Percentiles rank a stretch among this genome's conserved stretches.
phyloP scores from a whole-genome alignment of 2,888 invertebrate species.

The Encarsia formosa region DNA sequence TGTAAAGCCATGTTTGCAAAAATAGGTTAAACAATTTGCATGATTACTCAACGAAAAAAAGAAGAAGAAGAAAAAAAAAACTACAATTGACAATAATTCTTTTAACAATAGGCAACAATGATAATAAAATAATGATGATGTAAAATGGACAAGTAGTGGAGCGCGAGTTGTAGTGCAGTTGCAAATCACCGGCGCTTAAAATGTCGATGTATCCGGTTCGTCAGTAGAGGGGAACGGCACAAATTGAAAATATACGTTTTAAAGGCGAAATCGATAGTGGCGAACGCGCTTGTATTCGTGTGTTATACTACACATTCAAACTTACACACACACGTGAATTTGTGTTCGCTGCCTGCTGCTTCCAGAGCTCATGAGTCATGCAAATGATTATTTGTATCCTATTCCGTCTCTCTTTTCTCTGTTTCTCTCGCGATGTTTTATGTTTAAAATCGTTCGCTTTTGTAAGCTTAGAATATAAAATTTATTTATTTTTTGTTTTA shows the following conservation, averaged over 20 bases:
- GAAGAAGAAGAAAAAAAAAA: neutral
- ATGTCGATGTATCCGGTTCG: conserved; percentile 17
- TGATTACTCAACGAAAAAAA: too few species aligned
- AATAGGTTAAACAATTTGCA: too few species aligned
- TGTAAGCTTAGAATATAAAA: too few species aligned
- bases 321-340: neutral
- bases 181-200: conserved; percentile 19
- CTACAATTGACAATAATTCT: conserved; percentile 3
- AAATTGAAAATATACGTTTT: conserved; percentile 40
- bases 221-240: conserved; percentile 4
- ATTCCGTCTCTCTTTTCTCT: conserved; percentile 3
- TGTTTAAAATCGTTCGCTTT: neutral
- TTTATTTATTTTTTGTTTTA: too few species aligned
- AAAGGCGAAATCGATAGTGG: conserved; percentile 41
- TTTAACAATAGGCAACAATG: neutral
- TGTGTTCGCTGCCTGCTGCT: neutral
- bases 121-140: conserved; percentile 6
- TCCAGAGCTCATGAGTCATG: conserved; percentile 19
- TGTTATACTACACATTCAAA: neutral
- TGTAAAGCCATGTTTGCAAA: too few species aligned
- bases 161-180: neutral
- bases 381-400: conserved; percentile 21
- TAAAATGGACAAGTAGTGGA: neutral
- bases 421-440: neutral
- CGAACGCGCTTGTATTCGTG: conserved; percentile 3